phyloP scores from a whole-genome alignment of 2,113 vertebrate species.

The Paradisaea rubra region DNA sequence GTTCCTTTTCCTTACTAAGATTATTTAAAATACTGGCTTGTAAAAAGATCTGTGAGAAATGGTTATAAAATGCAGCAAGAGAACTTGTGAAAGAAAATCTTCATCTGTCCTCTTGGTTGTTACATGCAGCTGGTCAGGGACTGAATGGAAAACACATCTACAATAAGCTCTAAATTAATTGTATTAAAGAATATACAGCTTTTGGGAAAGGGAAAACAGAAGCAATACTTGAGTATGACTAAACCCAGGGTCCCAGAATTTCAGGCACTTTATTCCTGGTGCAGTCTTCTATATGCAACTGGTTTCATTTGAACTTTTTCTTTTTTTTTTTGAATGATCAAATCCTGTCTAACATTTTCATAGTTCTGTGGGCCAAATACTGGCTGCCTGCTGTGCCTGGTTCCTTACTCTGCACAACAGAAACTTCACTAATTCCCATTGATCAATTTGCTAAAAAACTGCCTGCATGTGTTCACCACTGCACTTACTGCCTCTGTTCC shows the following conservation, averaged over 20 bases:
- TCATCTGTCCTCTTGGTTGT: not conserved
- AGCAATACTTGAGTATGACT: not conserved
- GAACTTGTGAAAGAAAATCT: not conserved
- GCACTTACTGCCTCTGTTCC: not conserved
- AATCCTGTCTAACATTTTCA: not conserved
- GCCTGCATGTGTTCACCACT: accelerated
- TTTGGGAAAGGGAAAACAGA: not conserved
- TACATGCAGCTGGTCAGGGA: not conserved
- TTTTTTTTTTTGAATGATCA: not conserved
- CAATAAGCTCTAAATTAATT: not conserved
- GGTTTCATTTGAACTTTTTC: not conserved
- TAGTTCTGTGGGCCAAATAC: not conserved
- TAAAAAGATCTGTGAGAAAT: not conserved
- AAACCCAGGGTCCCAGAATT: not conserved
- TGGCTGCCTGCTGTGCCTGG: not conserved
- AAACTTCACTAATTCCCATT: not conserved
- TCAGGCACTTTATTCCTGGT: not conserved
- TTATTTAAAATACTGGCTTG: not conserved
- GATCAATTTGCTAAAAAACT: not conserved
- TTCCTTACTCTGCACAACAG: not conserved
- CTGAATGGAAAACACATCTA: not conserved
- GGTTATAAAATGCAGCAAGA: not conserved
- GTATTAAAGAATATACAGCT: not conserved
- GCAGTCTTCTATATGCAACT: not conserved
- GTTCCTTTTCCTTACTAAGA: slow-evolving; percentile 14